phyloP scores from a whole-genome alignment of 2,888 invertebrate species.

The Drosophila neonasuta region DNA sequence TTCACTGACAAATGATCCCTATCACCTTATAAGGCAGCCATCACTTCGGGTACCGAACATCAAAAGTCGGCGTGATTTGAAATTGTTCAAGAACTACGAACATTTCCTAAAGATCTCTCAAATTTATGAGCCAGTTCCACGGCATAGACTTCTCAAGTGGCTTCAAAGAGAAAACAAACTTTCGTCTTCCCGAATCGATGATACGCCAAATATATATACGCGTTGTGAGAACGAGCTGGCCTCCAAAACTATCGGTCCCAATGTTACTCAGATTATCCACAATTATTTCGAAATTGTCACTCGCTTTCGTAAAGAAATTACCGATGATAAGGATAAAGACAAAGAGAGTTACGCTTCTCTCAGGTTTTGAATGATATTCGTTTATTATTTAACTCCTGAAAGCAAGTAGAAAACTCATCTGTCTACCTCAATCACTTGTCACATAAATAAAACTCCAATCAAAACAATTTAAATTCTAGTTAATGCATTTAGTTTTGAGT shows the following conservation, averaged over 20 bases:
- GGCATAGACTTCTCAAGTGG: conserved; percentile 67
- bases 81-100: conserved; percentile 58
- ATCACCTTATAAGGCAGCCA: conserved; percentile 75
- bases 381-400: too few relatives aligned
- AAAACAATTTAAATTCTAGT: too few relatives aligned
- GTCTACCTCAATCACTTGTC: too few relatives aligned
- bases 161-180: conserved; percentile 23
- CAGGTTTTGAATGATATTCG: neutral
- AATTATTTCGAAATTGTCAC: conserved; percentile 36
- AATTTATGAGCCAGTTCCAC: conserved; percentile 57
- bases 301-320: conserved; percentile 22
- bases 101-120: conserved; percentile 69
- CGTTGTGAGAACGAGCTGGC: conserved; percentile 34
- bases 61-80: conserved; percentile 40
- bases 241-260: neutral
- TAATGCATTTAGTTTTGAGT: too few relatives aligned
- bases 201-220: conserved; percentile 23
- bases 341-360: neutral
- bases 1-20: conserved; percentile 76
- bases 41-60: conserved; percentile 67
- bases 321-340: neutral
- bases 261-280: conserved; percentile 16
- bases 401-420: too few relatives aligned
- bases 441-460: too few relatives aligned
- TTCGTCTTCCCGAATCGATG: conserved; percentile 13